A percentile compares a stretch with the other conserved stretches of the same genome.
Conservation (phyloP, 2,113 vertebrate species). For the Rhombomys opimus region DNA sequence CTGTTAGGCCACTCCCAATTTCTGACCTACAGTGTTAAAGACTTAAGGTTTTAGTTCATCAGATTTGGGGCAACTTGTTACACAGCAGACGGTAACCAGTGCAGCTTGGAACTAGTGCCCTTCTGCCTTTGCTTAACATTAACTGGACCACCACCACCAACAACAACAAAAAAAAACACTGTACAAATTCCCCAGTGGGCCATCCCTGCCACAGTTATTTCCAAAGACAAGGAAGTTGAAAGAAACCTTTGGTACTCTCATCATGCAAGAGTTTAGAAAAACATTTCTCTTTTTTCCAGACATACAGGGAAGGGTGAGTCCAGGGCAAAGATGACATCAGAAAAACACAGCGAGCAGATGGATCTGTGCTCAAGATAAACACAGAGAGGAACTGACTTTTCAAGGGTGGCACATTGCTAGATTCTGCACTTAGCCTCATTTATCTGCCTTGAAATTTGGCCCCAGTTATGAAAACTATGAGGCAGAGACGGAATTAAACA, state of each 20-base stretch:
- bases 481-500: background rate
- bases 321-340: background rate
- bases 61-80: background rate
- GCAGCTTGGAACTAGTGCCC: accelerated
- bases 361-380: background rate
- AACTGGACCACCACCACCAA: background rate
- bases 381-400: too few species aligned
- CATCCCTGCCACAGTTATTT: accelerated
- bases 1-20: background rate
- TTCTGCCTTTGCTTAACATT: background rate
- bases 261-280: background rate
- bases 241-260: background rate
- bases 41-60: accelerated
- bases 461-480: background rate
- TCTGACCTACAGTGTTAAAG: background rate
- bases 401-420: background rate
- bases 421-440: background rate
- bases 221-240: background rate
- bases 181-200: accelerated
- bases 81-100: accelerated
- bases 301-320: background rate
- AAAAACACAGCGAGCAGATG: background rate
- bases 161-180: accelerated
- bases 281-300: background rate
- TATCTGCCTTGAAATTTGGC: background rate